Evolutionary conservation across 2,888 invertebrate genomes (phyloP), one percentile per base, ranked within the genome.

Genomic region (Drosophila ezoana): DNA sequence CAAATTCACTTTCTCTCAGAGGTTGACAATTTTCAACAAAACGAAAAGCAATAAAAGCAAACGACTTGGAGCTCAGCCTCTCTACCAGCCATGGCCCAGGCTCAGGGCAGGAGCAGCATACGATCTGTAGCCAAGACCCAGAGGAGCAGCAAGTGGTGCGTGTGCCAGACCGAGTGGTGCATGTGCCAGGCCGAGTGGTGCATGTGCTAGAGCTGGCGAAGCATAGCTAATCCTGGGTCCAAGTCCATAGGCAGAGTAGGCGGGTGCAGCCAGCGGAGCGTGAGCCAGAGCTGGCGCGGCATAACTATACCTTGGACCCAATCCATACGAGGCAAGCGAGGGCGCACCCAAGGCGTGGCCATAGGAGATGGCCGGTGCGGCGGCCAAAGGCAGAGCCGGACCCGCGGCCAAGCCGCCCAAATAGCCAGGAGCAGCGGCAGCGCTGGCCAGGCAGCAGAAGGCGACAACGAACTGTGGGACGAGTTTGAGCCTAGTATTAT

Each of bases 41-140:
- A 76, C 52, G 62, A 74, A 67, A 71, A 48, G 73, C 63, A 62
- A 65, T 62, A 20, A 47, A 71, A 44, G 45, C 37, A 45, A 10
- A 23, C 37, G 33, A 32, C 10, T 23, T 9, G 5, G 6, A 8
- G 18, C 4, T 9, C 14, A 33, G 28, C 5, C 2, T 0, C 16
- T n/a, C 83, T 91, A 90, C 90, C 90, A 90, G 62, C 89, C 90
- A 81, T 91, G 90, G 16, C 78, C 85, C 47, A 83, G 71, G 20
- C 89, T 81, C 0, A 83, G 54, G 47, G 96, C 95, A 4, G 95
- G 84, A 38, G 79, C 91, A 2, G 92, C 76, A 33, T 70, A 62
- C 18, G 82, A 73, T 37, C 53, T 65, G 44, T 73, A 71, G 53
- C 79, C 81, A 9, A 78, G 56, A 6, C 63, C 62, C 1, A 44